Conservation (phyloP, 2,888 invertebrate species). For the Cabera pusaria region DNA sequence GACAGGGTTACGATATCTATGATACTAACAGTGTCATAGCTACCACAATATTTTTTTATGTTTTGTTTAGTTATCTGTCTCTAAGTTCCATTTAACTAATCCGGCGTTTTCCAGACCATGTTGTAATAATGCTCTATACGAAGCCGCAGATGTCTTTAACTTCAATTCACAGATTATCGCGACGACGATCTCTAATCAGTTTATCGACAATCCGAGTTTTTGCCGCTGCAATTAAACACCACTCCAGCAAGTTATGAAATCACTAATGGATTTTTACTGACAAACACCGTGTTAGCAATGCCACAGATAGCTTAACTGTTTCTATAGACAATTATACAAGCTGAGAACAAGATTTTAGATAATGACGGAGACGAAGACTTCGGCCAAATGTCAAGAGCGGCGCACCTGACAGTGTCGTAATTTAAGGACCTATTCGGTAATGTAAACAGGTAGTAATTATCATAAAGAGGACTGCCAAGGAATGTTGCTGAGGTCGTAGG, state of each 20-base stretch:
- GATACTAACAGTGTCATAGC: no score
- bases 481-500: constrained; percentile 1
- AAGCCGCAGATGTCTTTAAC: no score
- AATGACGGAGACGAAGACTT: constrained; percentile 31
- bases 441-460: constrained; percentile 28
- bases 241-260: constrained; percentile 27
- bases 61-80: no score
- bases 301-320: constrained; percentile 13
- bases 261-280: constrained; percentile 30
- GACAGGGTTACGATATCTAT: no score
- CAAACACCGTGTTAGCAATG: constrained; percentile 22
- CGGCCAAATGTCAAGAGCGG: constrained; percentile 50
- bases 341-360: constrained; percentile 37
- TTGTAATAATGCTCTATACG: no score
- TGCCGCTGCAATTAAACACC: constrained; percentile 31
- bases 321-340: constrained; percentile 14
- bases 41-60: no score
- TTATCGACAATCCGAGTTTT: constrained; percentile 12
- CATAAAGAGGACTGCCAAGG: constrained; percentile 2
- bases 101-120: no score
- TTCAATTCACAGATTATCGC: constrained; percentile 16
- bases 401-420: constrained; percentile 37
- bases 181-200: constrained; percentile 1
- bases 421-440: constrained; percentile 34
- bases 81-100: no score